phyloP scores from a whole-genome alignment of 2,113 vertebrate species.

The Odontophorus gujanensis region DNA sequence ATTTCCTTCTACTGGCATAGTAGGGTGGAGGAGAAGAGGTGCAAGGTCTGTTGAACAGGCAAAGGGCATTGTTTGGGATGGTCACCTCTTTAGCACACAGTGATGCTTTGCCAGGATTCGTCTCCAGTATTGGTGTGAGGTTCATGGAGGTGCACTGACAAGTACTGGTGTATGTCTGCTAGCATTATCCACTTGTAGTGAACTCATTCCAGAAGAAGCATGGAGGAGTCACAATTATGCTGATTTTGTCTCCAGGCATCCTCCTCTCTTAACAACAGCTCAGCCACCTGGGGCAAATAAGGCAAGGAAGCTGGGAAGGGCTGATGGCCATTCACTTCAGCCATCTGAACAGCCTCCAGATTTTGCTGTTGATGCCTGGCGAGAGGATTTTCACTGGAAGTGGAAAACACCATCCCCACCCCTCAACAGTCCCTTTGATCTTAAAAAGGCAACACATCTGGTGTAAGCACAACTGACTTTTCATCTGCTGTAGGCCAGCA shows the following conservation, averaged over 20 bases:
- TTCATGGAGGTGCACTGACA: background rate
- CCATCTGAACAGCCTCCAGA: background rate
- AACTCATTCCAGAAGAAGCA: rapidly evolving
- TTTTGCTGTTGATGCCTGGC: background rate
- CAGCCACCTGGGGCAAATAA: background rate
- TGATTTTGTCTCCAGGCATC: background rate
- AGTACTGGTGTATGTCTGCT: background rate
- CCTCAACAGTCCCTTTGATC: background rate
- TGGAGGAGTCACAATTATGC: background rate
- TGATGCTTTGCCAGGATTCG: background rate
- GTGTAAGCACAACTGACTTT: background rate
- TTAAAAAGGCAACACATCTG: slow-evolving; percentile 26
- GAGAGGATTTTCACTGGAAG: slow-evolving; percentile 29
- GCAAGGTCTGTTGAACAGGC: background rate
- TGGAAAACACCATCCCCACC: background rate
- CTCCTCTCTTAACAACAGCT: background rate
- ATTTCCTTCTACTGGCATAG: background rate
- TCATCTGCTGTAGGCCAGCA: background rate
- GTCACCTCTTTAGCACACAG: background rate
- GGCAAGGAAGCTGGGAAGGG: background rate
- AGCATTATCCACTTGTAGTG: background rate
- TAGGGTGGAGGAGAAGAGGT: rapidly evolving
- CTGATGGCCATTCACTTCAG: background rate
- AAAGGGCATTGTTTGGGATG: background rate
- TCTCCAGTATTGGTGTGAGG: background rate